A percentile compares a stretch with the other conserved stretches of the same genome.
These are phyloP conservation scores for Tenthredo distinguenda DNA, from an alignment of 2,888 invertebrate species.

Conservation along the genomic window DNA sequence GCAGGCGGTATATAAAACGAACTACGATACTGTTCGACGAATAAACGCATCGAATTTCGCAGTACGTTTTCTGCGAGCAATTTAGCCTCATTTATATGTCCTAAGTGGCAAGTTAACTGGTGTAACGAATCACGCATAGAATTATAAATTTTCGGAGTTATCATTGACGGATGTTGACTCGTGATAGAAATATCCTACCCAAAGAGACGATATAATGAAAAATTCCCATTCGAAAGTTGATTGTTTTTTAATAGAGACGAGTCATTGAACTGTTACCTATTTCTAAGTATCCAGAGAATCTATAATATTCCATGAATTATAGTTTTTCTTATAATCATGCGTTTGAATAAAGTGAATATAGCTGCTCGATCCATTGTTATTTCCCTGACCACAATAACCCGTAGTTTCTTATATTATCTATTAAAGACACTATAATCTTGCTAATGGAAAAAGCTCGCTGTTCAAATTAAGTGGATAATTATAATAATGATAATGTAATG, in stretches of 20 bases:
- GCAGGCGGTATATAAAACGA: background rate
- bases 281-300: background rate
- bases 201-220: background rate
- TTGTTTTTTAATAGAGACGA: background rate
- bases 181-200: background rate
- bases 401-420: background rate
- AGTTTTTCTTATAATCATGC: background rate
- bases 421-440: background rate
- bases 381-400: background rate
- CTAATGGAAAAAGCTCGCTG: background rate
- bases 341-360: constrained; percentile 9
- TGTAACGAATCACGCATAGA: constrained; percentile 19
- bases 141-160: background rate
- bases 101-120: background rate
- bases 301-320: constrained; percentile 9
- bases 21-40: background rate
- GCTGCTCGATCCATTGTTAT: background rate
- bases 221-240: background rate
- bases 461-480: constrained; percentile 15
- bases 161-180: background rate
- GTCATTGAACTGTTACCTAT: constrained; percentile 3
- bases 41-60: constrained; percentile 16
- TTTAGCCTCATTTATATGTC: background rate
- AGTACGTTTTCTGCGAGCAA: background rate
- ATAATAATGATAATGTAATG: constrained; percentile 7